phyloP scores from a whole-genome alignment of 2,797 vertebrate species.

The Gastrophryne carolinensis region DNA sequence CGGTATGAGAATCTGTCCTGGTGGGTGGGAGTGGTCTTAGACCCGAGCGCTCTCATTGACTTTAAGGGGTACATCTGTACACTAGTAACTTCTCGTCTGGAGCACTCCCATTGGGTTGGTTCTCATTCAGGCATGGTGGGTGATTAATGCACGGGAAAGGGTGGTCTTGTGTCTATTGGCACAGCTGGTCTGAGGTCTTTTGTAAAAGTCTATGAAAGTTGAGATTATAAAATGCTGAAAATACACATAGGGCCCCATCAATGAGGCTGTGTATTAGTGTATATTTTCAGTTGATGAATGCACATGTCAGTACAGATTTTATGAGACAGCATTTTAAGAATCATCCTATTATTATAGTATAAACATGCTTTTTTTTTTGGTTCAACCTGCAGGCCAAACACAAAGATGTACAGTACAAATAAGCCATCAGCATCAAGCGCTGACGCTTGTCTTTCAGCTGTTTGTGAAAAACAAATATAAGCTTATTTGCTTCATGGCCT shows the following conservation, averaged over 20 bases:
- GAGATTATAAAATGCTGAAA: too few relatives aligned
- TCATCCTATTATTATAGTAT: slow-evolving; percentile 3
- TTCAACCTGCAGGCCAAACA: slow-evolving; percentile 7
- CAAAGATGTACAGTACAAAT: neutral
- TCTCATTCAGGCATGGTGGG: too few relatives aligned
- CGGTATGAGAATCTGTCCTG: too few relatives aligned
- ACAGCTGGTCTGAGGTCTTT: too few relatives aligned
- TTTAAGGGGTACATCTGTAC: too few relatives aligned
- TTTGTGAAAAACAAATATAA: neutral
- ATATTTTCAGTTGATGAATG: slow-evolving; percentile 4
- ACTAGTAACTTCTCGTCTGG: too few relatives aligned
- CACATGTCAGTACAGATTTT: slow-evolving; percentile 34
- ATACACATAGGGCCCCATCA: neutral
- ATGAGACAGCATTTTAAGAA: neutral
- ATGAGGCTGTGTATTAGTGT: neutral
- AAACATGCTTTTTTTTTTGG: neutral
- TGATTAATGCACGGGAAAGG: too few relatives aligned
- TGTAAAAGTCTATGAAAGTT: too few relatives aligned
- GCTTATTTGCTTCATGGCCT: slow-evolving; percentile 6
- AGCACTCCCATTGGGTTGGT: too few relatives aligned
- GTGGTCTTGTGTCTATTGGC: too few relatives aligned
- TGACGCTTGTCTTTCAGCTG: slow-evolving; percentile 1
- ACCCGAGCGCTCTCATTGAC: too few relatives aligned
- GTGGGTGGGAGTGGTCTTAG: too few relatives aligned
- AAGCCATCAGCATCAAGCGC: neutral